Evolutionary conservation across 2,888 invertebrate genomes (phyloP), one percentile per base, ranked within the genome.

Genomic region (Poecilobothrus nobilitatus): DNA sequence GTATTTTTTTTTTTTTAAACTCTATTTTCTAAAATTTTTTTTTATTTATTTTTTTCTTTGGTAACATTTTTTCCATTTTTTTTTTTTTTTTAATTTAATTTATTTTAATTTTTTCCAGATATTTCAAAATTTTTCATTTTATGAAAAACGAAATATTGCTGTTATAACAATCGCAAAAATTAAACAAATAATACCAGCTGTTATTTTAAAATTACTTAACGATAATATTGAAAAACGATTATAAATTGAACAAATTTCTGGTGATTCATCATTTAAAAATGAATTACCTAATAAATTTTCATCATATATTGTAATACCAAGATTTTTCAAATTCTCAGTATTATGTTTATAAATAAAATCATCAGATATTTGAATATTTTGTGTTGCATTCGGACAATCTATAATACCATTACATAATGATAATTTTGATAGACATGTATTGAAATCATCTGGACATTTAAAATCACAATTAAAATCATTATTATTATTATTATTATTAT

Each of bases 341-440:
- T 76, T 68, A 72, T 80, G 77, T 53, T 53, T 53, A 18, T 18
- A 18, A 53, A 53, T 53, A 53, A 18, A 53, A 53, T 53, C 53
- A 18, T 53, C 18, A 6, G 53, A 53, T 53, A 53, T 53, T 53
- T 12, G 9, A 6, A 53, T 18, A 53, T 53, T 53, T 12, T 41
- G 9, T 83, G 89, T 87, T 20, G 87, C 82, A 77, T 90, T 90
- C 1, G 94, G 94, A 79, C 95, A 95, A 79, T 95, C 95, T 20
- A 91, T 86, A 3, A 94, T 87, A 6, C 94, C 94, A 77, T 95
- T 94, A 80, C 95, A 95, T 2, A 95, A 88, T 33, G 94, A 83
- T 75, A 91, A 86, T 22, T 89, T 88, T 7, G 94, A 93, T 77
- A 95, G 92, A 78, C 95, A 95, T 22, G 91, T 84, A 9, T 90